Conservation (phyloP, 2,888 invertebrate species). For the Himalopsyche anomala region DNA sequence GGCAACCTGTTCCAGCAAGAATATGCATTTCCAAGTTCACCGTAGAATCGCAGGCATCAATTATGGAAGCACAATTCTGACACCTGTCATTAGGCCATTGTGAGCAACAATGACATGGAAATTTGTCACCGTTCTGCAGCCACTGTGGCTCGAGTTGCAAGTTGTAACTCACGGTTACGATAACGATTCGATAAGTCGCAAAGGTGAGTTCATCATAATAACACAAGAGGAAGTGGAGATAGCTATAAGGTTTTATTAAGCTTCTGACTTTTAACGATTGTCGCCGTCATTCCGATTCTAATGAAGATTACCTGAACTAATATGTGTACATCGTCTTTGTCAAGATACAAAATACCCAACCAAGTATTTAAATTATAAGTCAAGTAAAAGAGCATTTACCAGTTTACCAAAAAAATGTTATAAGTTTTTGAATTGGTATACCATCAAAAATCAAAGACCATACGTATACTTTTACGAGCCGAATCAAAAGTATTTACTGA, state of each 20-base stretch:
- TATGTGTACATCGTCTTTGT: background rate
- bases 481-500: too few species aligned
- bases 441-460: too few species aligned
- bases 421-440: background rate
- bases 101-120: conserved; percentile 11
- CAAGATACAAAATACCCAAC: background rate
- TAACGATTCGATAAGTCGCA: conserved; percentile 7
- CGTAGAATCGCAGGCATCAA: conserved; percentile 11
- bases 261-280: background rate
- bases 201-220: conserved; percentile 9
- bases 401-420: background rate
- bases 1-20: conserved; percentile 6
- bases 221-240: background rate
- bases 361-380: background rate
- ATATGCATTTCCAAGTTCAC: background rate
- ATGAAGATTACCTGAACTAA: background rate
- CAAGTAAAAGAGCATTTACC: too few species aligned
- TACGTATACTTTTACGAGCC: too few species aligned
- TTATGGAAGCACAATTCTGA: conserved; percentile 37
- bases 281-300: background rate
- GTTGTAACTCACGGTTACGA: background rate
- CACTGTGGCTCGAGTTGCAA: conserved; percentile 6
- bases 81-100: conserved; percentile 41
- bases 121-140: conserved; percentile 8
- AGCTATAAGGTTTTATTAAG: background rate